phyloP scores from a whole-genome alignment of 2,797 vertebrate species.

The Xenopus petersii region DNA sequence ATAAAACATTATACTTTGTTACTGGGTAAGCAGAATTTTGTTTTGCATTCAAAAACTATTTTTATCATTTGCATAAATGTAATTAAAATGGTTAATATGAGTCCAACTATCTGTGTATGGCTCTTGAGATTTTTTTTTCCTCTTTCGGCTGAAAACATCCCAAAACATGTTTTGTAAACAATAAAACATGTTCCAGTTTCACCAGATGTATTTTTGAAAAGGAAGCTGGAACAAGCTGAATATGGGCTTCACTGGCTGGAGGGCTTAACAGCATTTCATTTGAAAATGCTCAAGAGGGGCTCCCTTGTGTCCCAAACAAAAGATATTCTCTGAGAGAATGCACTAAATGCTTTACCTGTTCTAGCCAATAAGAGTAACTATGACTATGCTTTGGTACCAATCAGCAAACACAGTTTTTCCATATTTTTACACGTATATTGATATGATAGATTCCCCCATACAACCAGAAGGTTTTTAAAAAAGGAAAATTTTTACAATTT shows the following conservation, averaged over 20 bases:
- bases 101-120: not conserved
- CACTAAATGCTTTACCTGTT: conserved; percentile 26
- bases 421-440: too few species aligned
- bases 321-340: conserved; percentile 20
- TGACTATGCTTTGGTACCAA: not conserved
- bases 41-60: too few species aligned
- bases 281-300: conserved; percentile 46
- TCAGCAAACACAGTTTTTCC: conserved; percentile 18
- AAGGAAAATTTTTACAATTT: too few species aligned
- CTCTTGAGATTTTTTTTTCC: not conserved
- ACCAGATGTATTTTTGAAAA: conserved; percentile 28
- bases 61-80: not conserved
- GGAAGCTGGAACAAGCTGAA: conserved; percentile 22
- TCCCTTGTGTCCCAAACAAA: conserved; percentile 37
- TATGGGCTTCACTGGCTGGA: conserved; percentile 21
- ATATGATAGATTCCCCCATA: too few species aligned
- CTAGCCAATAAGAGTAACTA: conserved; percentile 12
- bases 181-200: conserved; percentile 15
- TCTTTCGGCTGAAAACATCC: conserved; percentile 1
- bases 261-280: conserved; percentile 52
- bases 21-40: too few species aligned
- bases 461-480: too few species aligned
- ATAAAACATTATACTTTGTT: too few species aligned
- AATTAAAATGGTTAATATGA: not conserved
- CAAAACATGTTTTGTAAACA: conserved; percentile 28